A percentile compares a stretch with the other conserved stretches of the same genome.
Conservation (phyloP, 2,113 vertebrate genomes). For the Tupaia tana region DNA sequence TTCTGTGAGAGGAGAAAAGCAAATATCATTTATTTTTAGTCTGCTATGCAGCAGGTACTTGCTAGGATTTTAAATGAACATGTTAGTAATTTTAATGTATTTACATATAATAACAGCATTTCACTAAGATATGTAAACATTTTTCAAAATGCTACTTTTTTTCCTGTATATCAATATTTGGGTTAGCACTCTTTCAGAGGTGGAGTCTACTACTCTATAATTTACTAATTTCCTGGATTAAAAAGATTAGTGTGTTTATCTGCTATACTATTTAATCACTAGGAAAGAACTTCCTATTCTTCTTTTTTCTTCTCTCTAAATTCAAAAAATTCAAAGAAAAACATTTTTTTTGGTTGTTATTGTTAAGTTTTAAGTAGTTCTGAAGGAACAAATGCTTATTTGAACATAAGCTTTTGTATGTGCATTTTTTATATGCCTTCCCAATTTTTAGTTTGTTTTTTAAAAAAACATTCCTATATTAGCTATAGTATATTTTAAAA, state of each 20-base stretch:
- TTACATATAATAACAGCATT: neutral
- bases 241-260: neutral
- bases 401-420: neutral
- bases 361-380: neutral
- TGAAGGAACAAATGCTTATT: neutral
- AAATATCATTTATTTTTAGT: neutral
- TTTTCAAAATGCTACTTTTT: neutral
- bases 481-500: neutral
- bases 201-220: neutral
- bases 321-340: neutral
- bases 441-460: neutral
- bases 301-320: neutral
- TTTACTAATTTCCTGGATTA: neutral
- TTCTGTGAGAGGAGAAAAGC: neutral
- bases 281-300: neutral
- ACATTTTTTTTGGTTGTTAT: neutral
- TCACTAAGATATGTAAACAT: neutral
- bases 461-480: neutral
- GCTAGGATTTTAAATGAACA: neutral
- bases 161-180: neutral
- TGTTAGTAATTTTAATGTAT: constrained; percentile 28
- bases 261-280: neutral
- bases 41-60: neutral
- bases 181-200: neutral
- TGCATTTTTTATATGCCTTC: neutral